Conservation (phyloP, 2,797 vertebrate genomes). For the Chaunax sp. region DNA sequence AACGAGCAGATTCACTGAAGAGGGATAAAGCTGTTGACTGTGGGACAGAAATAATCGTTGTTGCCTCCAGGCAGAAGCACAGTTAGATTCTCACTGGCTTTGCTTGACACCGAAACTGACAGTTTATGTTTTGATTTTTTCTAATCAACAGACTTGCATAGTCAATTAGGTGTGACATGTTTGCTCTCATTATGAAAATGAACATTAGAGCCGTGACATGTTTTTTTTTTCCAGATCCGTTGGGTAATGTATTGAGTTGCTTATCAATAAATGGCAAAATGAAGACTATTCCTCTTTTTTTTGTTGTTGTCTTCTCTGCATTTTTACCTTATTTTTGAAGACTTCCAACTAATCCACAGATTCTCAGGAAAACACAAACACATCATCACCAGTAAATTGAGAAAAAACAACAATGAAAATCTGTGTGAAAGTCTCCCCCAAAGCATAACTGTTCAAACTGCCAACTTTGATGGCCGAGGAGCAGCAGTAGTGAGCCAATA, state of each 20-base stretch:
- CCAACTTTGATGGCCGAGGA: slow-evolving; percentile 51
- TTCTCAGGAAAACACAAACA: slow-evolving; percentile 4
- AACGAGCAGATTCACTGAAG: slow-evolving; percentile 21
- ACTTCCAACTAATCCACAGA: background rate
- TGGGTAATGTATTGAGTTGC: background rate
- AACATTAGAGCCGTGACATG: background rate
- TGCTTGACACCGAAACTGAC: slow-evolving; percentile 72
- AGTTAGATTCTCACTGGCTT: slow-evolving; percentile 50
- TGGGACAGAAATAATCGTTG: slow-evolving; percentile 67
- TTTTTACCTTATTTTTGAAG: background rate
- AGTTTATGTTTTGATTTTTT: slow-evolving; percentile 63
- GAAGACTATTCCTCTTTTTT: background rate
- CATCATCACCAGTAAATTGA: background rate
- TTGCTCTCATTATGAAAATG: slow-evolving; percentile 17
- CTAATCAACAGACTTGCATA: background rate
- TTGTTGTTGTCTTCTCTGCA: background rate
- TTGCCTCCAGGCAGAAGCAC: slow-evolving; percentile 68
- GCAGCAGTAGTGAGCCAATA: slow-evolving; percentile 56
- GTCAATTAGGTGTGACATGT: slow-evolving; percentile 27
- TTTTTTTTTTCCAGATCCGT: background rate
- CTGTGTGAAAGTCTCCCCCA: slow-evolving; percentile 46
- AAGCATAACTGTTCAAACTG: slow-evolving; percentile 66
- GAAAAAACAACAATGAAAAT: slow-evolving; percentile 20
- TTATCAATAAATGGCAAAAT: background rate
- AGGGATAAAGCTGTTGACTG: slow-evolving; percentile 40